Evolutionary conservation across 2,797 vertebrate species (phyloP), one percentile per base, ranked within the genome.

Genomic region (Arctocebus calabarensis): DNA sequence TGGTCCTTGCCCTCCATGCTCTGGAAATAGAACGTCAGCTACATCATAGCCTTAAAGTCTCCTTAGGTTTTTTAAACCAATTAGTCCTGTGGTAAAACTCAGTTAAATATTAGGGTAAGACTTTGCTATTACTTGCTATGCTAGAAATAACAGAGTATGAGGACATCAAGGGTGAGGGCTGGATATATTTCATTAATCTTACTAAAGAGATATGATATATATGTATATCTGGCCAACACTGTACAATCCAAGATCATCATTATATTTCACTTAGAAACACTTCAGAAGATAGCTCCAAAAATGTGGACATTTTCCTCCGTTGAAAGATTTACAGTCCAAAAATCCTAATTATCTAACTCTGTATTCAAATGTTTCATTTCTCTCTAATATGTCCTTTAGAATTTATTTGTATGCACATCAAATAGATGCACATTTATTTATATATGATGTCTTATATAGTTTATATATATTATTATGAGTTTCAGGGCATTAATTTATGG

Each of bases 281-380:
- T 40, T 90, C 32, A 77, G 55, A 55, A 62, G 2, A 5, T 29
- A 87, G 79, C 25, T 81, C 59, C 91, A 57, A 62, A 45, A 82
- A 75, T 34, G 68, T 27, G 6, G 45, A 34, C 7, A 22, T 45
- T 88, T 94, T 94, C 8, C 29, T 86, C 25, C 10, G 74, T 19
- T 73, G n/a, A 90, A 52, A 81, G n/a, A 59, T 93, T 73, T 77
- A 55, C 7, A 64, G 55, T 88, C 34, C n/a, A 59, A 93, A 66
- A 52, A 52, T 13, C 68, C 93, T 78, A 78, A 62, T 93, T 85
- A 34, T 73, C 9, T 66, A 73, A 91, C 25, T 84, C 7, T 12
- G 52, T 74, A 57, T 89, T 92, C 14, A 57, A 78, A 94, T 13
- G 57, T 48, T 83, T 3, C 8, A 66, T 0, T 43, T 79, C 20